A percentile compares a stretch with the other conserved stretches of the same genome.
These are phyloP conservation scores for Schizopygopsis malacanthus DNA, from an alignment of 2,797 vertebrate species.

Conservation along the genomic window DNA sequence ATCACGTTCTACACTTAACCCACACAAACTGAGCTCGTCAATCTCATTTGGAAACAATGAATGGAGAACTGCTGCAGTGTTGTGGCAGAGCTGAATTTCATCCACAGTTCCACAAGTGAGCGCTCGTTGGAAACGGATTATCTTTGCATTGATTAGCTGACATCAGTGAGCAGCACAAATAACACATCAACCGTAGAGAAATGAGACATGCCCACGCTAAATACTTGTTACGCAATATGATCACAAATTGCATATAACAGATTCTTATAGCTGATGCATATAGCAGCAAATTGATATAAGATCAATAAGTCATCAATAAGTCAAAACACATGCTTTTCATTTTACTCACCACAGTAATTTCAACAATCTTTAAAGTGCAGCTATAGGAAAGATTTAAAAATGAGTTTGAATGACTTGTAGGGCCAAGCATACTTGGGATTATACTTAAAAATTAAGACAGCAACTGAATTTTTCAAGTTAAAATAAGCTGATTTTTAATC, in stretches of 20 bases:
- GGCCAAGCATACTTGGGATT: neutral
- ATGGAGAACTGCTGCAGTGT: slow-evolving; percentile 30
- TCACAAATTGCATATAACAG: neutral
- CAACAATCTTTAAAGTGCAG: neutral
- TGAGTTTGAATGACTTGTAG: neutral
- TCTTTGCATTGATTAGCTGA: slow-evolving; percentile 40
- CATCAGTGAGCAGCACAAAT: slow-evolving; percentile 30
- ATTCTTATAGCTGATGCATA: neutral
- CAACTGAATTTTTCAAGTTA: neutral
- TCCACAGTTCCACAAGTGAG: slow-evolving; percentile 17
- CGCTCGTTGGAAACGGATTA: slow-evolving; percentile 33
- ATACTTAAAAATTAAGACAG: neutral
- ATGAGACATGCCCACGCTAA: neutral
- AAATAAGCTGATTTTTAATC: too few species aligned
- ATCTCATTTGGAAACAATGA: slow-evolving; percentile 34
- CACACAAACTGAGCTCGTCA: slow-evolving; percentile 17
- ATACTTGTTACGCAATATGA: neutral
- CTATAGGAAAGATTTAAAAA: neutral
- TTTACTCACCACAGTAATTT: neutral
- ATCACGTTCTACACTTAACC: slow-evolving; percentile 10
- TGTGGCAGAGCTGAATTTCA: slow-evolving; percentile 12
- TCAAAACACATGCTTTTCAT: neutral
- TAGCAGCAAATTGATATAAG: neutral
- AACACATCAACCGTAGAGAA: slow-evolving; percentile 25
- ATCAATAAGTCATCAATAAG: neutral